Percentiles rank a stretch among this genome's conserved stretches.
Evolutionary conservation across 2,888 invertebrate genomes (phyloP).

Genomic region (Epicampocera succincta): DNA sequence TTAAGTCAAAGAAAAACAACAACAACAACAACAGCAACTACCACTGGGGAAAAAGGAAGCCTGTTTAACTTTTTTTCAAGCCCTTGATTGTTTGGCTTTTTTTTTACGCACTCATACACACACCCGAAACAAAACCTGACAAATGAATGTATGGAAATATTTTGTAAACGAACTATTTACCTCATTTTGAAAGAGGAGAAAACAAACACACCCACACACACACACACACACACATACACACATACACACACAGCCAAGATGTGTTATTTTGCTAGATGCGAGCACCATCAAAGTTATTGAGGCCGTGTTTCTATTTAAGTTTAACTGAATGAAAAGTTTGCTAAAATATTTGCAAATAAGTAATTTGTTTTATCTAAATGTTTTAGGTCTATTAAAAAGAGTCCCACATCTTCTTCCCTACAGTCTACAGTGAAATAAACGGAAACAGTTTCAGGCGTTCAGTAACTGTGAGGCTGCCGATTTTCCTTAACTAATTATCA

Average conservation of each 20-base stretch:
- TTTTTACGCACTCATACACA: neutral
- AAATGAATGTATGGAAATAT: neutral
- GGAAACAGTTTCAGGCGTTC: no score
- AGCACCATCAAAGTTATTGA: neutral
- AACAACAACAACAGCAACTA: no score
- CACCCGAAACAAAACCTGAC: neutral
- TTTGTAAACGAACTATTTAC: neutral
- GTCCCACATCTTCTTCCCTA: no score
- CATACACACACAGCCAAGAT: neutral
- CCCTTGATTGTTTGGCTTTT: neutral
- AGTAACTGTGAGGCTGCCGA: no score
- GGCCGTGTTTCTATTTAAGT: constrained; percentile 7
- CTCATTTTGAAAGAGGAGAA: neutral
- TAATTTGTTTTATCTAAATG: no score
- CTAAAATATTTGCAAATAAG: neutral
- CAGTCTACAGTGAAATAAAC: no score
- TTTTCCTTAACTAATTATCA: no score
- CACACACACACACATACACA: no score
- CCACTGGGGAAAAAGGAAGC: neutral
- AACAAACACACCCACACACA: no score
- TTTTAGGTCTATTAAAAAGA: no score
- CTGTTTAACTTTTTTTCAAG: neutral
- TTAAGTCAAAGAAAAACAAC: neutral
- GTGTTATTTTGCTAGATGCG: neutral
- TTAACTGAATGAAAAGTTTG: neutral